phyloP scores from a whole-genome alignment of 2,113 vertebrate genomes.

The Pedionomus torquatus region DNA sequence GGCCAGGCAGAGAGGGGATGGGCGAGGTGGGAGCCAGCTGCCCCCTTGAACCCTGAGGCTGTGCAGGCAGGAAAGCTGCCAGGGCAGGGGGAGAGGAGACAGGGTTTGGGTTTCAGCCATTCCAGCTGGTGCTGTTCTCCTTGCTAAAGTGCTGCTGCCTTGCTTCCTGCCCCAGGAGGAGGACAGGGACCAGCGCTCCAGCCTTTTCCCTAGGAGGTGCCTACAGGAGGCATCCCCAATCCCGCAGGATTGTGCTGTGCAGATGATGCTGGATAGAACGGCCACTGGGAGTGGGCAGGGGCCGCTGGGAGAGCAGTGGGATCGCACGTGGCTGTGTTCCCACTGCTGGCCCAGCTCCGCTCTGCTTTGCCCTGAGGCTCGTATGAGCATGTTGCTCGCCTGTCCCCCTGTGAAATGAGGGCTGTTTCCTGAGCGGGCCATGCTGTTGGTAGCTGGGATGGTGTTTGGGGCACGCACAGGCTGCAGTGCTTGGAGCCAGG shows the following conservation, averaged over 20 bases:
- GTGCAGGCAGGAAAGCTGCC: not conserved
- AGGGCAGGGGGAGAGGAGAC: not conserved
- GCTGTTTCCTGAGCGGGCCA: not conserved
- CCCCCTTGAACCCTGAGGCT: not conserved
- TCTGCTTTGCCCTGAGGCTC: not conserved
- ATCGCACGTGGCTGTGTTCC: not conserved
- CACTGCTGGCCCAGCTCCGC: not conserved
- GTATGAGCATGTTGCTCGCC: accelerated
- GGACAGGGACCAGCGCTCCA: not conserved
- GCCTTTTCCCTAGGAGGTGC: not conserved
- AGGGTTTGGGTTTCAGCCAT: not conserved
- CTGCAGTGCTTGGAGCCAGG: accelerated
- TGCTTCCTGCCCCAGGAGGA: not conserved
- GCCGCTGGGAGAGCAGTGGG: accelerated
- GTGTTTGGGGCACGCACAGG: not conserved
- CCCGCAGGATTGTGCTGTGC: accelerated
- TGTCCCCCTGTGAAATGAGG: not conserved
- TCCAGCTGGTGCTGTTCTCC: not conserved
- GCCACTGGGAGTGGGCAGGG: not conserved
- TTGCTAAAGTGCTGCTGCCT: not conserved
- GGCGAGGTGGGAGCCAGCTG: not conserved
- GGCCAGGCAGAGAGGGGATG: not conserved
- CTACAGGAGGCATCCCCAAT: accelerated
- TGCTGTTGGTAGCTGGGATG: not conserved
- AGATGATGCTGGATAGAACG: accelerated